A percentile compares a stretch with the other conserved stretches of the same genome.
Conservation (phyloP, 2,888 invertebrate species). For the Antheraea assamensis region DNA sequence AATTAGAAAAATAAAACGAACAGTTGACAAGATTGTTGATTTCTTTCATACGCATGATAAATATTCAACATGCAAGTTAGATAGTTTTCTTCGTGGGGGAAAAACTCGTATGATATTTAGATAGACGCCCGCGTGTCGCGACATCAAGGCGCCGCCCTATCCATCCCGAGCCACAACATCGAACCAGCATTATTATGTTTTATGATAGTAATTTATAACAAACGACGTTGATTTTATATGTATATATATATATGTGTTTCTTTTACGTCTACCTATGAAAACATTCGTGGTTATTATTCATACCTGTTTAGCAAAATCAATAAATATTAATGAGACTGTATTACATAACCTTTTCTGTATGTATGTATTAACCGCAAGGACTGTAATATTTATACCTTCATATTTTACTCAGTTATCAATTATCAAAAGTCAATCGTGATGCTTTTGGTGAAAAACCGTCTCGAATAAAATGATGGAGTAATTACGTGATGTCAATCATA, state of each 20-base stretch:
- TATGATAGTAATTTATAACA: conserved; percentile 28
- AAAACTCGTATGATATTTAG: conserved; percentile 37
- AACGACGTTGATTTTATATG: conserved; percentile 35
- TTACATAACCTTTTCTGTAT: too few relatives aligned
- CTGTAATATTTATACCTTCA: too few relatives aligned
- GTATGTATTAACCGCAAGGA: too few relatives aligned
- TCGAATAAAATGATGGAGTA: too few relatives aligned
- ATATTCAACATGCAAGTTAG: conserved; percentile 28
- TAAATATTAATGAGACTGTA: background rate
- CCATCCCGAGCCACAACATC: conserved; percentile 23
- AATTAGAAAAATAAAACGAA: background rate
- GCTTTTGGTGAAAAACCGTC: too few relatives aligned
- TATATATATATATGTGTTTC: conserved; percentile 25
- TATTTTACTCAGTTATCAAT: too few relatives aligned
- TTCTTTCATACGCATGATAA: conserved; percentile 11
- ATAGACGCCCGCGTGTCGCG: conserved; percentile 57
- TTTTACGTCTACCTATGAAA: background rate
- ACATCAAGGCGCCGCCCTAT: conserved; percentile 50
- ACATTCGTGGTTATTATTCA: background rate
- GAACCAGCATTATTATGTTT: conserved; percentile 31
- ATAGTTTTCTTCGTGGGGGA: conserved; percentile 35
- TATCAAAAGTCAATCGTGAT: too few relatives aligned
- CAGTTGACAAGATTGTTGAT: background rate
- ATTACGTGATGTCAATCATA: too few relatives aligned
- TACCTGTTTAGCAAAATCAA: background rate